A percentile compares a stretch with the other conserved stretches of the same genome.
These are phyloP conservation scores for Microcebus tavaratra DNA, from an alignment of 2,113 vertebrate species.

Conservation along the genomic window DNA sequence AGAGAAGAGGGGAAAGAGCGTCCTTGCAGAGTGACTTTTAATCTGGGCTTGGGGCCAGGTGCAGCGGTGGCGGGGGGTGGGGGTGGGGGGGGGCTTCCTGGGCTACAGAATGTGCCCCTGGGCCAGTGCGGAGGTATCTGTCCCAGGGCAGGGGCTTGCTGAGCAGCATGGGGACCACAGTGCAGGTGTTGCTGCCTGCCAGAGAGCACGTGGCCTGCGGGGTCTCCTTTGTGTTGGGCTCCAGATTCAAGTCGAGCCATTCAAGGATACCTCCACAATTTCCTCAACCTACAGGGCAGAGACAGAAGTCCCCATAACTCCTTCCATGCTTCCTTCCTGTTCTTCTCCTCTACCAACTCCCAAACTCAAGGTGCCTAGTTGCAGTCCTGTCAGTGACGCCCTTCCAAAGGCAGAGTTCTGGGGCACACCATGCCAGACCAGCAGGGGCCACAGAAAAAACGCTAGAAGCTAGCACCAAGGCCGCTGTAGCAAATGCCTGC, in stretches of 20 bases:
- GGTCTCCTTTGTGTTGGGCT: too few relatives aligned
- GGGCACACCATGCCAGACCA: neutral
- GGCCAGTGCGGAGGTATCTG: too few relatives aligned
- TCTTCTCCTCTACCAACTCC: neutral
- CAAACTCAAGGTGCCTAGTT: neutral
- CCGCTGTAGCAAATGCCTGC: neutral
- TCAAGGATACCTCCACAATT: conserved; percentile 26
- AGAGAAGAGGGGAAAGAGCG: neutral
- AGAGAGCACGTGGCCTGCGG: too few relatives aligned
- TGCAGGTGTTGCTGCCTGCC: too few relatives aligned
- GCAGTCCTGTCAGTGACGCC: neutral
- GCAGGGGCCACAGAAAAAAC: neutral
- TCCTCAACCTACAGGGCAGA: neutral
- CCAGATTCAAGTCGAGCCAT: too few relatives aligned
- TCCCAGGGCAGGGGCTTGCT: too few relatives aligned
- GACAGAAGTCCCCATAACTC: neutral
- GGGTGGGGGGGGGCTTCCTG: too few relatives aligned
- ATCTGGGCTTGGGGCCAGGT: too few relatives aligned
- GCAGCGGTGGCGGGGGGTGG: too few relatives aligned
- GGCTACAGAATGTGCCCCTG: too few relatives aligned
- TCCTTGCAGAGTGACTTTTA: too few relatives aligned
- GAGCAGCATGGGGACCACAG: too few relatives aligned
- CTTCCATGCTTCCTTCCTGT: neutral
- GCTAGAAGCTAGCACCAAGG: neutral
- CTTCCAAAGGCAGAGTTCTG: neutral